phyloP scores from a whole-genome alignment of 2,888 invertebrate species.

The Campoplex capitator region DNA sequence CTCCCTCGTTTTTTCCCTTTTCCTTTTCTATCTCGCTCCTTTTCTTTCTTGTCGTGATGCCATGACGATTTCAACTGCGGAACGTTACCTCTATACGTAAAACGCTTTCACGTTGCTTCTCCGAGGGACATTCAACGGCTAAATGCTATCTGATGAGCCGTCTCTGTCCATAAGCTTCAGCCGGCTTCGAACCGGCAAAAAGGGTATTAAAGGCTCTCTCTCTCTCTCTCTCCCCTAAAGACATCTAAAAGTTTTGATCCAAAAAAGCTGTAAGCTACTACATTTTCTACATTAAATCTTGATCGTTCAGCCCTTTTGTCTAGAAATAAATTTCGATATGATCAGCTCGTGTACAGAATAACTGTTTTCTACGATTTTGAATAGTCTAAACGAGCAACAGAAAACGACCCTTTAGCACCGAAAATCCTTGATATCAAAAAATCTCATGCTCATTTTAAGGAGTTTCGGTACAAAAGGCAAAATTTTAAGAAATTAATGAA shows the following conservation, averaged over 20 bases:
- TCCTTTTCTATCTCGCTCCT: conserved; percentile 13
- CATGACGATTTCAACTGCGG: conserved; percentile 15
- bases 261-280: background rate
- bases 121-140: conserved; percentile 72
- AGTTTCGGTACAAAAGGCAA: no score
- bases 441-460: no score
- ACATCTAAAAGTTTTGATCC: background rate
- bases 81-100: conserved; percentile 1
- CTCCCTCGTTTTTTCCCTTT: background rate
- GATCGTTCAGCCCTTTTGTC: background rate
- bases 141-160: conserved; percentile 83
- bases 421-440: background rate
- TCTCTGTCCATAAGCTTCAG: conserved; percentile 73
- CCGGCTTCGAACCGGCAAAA: conserved; percentile 46
- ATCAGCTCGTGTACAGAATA: background rate
- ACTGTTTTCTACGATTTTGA: background rate
- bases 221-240: background rate
- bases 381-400: background rate
- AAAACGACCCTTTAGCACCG: background rate
- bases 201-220: conserved; percentile 27
- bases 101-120: conserved; percentile 29
- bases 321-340: background rate
- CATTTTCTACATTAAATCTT: background rate
- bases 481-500: no score
- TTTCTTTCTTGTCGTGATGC: background rate